phyloP scores from a whole-genome alignment of 2,113 vertebrate species.

The Pollachius pollachius region DNA sequence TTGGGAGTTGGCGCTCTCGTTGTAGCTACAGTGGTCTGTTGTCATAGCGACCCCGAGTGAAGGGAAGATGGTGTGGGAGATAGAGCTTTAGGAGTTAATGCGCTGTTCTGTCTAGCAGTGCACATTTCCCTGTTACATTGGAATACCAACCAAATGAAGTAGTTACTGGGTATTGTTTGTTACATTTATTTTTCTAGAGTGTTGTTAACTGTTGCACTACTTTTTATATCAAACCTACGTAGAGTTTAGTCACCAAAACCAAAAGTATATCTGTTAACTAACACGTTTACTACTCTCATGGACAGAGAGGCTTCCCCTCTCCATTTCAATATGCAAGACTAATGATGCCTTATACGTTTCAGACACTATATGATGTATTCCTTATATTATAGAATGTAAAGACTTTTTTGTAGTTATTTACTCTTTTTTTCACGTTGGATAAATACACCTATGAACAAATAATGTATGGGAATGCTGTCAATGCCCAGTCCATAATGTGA shows the following conservation, averaged over 20 bases:
- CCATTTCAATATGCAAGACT: slow-evolving; percentile 41
- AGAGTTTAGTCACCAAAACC: slow-evolving; percentile 19
- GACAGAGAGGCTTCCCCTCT: slow-evolving; percentile 6
- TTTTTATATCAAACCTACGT: slow-evolving; percentile 2
- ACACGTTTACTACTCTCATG: slow-evolving; percentile 32
- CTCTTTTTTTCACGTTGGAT: neutral
- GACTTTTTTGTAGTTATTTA: slow-evolving; percentile 1
- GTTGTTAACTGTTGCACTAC: slow-evolving; percentile 24
- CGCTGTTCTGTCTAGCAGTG: neutral
- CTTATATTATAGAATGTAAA: slow-evolving; percentile 28
- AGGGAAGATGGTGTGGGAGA: neutral
- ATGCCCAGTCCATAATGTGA: too few species aligned
- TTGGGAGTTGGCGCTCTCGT: neutral
- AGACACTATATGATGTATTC: slow-evolving; percentile 35
- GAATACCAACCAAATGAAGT: neutral
- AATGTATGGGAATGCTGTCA: too few species aligned
- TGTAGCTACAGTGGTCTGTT: slow-evolving; percentile 52
- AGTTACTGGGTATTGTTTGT: neutral
- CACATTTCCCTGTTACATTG: neutral
- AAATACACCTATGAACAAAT: slow-evolving; percentile 1
- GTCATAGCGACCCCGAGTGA: neutral
- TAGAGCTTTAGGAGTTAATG: neutral
- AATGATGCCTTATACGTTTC: slow-evolving; percentile 30
- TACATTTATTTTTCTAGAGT: neutral
- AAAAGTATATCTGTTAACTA: slow-evolving; percentile 30